These are phyloP conservation scores for Priocnemis perturbator DNA, from an alignment of 2,888 invertebrate species.

Conservation along the genomic window DNA sequence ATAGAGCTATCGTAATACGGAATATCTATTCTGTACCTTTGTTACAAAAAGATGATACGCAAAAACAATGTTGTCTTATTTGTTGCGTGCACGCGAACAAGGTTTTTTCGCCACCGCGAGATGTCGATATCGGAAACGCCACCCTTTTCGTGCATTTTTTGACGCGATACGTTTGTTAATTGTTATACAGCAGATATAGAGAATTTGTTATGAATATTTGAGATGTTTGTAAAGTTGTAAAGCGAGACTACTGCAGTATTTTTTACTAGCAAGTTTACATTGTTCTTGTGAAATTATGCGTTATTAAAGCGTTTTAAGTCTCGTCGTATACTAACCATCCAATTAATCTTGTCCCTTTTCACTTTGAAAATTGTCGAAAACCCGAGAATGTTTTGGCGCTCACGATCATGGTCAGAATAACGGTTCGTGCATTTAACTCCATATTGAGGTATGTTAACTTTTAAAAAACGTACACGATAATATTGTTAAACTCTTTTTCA, in stretches of 20 bases:
- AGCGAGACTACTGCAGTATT: conserved; percentile 27
- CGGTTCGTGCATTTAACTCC: conserved; percentile 6
- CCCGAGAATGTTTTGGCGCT: background rate
- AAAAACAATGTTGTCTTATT: conserved; percentile 5
- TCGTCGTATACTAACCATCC: conserved; percentile 46
- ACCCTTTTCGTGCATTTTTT: conserved; percentile 33
- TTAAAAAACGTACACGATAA: background rate
- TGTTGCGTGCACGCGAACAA: conserved; percentile 16
- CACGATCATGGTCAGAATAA: background rate
- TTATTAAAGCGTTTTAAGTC: conserved; percentile 36
- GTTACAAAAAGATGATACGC: conserved; percentile 16
- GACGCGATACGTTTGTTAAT: conserved; percentile 47
- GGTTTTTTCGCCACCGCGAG: conserved; percentile 25
- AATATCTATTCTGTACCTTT: conserved; percentile 17
- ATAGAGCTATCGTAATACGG: conserved; percentile 20
- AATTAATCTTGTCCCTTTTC: conserved; percentile 40
- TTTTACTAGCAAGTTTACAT: conserved; percentile 35
- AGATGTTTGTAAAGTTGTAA: conserved; percentile 29
- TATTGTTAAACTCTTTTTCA: conserved; percentile 27
- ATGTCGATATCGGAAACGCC: background rate
- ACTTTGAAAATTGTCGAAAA: conserved; percentile 26
- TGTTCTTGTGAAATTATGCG: conserved; percentile 26
- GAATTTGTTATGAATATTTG: conserved; percentile 43
- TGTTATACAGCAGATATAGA: conserved; percentile 44
- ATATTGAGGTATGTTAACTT: conserved; percentile 16